Base-by-base conservation (phyloP, 2,797 vertebrate species). In the Corythornis leucogaster region DNA sequence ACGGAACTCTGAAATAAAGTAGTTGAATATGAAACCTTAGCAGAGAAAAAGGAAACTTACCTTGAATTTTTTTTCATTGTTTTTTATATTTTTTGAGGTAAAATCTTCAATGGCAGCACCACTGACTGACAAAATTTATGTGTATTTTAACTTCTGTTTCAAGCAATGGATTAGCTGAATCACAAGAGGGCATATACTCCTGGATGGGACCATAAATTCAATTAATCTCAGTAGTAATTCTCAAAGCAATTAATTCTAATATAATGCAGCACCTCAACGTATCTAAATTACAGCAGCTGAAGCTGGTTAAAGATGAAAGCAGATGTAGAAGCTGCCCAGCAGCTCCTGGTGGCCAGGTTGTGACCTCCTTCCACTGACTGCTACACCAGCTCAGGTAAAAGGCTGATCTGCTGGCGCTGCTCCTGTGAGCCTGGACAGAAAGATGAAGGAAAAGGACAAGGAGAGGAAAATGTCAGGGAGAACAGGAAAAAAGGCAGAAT, bases 1-100 rank as follows among this genome's bases (percentile, higher is more conserved):
- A 97, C 96, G 97, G 95, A 97, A 96, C 95, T 95, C 92, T 96
- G 82, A 93, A 95, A 97, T 96, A 96, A 93, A 96, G 92, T 86
- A 89, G 66, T 86, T 67, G 73, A 95, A 97, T 97, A 96, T 95
- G 95, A 97, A 97, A 91, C 73, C 91, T 91, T 89, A 85, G 90
- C 79, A 46, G 76, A 84, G 58, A 94, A 92, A 96, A 96, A 75
- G 51, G 94, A 97, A 97, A 97, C 91, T 97, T 97, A 95, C 53
- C 74, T 93, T 95, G 70, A 92, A 59, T 43, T 48, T 31, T 70
- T 93, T 86, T 77, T 59, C 13, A 13, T 24, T 17, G 19, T 70
- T 69, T 93, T 93, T 51, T 63, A 40, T 40, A 40, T 42, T 30
- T 13, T 55, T 38, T 24, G 21, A 6, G 46, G 17, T 17, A 88